A percentile compares a stretch with the other conserved stretches of the same genome.
Evolutionary conservation across 2,888 invertebrate species (phyloP).

Genomic region (Orchestes rusci): DNA sequence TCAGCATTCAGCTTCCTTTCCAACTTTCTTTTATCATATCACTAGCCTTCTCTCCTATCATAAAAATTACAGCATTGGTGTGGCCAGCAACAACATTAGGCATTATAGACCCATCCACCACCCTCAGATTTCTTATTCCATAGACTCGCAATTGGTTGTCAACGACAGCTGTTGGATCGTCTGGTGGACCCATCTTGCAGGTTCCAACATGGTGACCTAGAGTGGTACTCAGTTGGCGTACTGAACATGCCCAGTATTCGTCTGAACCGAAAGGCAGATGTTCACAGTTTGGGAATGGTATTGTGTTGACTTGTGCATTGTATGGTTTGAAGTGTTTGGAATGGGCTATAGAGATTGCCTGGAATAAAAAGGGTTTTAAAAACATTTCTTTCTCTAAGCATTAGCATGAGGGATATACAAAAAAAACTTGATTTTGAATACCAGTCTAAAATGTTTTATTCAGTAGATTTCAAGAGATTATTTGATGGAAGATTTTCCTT

Average conservation of each 20-base stretch:
- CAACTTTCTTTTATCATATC: conserved; percentile 49
- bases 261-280: conserved; percentile 54
- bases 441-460: no score
- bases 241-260: conserved; percentile 67
- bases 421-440: no score
- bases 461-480: no score
- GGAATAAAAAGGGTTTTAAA: no score
- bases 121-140: conserved; percentile 48
- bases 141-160: conserved; percentile 45
- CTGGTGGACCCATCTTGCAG: conserved; percentile 46
- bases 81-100: conserved; percentile 52
- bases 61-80: conserved; percentile 50
- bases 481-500: no score
- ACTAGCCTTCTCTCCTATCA: conserved; percentile 54
- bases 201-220: conserved; percentile 57
- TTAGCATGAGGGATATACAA: no score
- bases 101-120: conserved; percentile 55
- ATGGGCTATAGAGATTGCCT: conserved; percentile 53
- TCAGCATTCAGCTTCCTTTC: conserved; percentile 26
- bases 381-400: no score
- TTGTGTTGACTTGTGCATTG: conserved; percentile 48
- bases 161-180: conserved; percentile 44
- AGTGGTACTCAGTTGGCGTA: conserved; percentile 62
- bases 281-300: conserved; percentile 64
- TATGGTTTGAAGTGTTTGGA: conserved; percentile 48